Percentiles rank a stretch among this genome's conserved stretches.
Evolutionary conservation across 2,888 invertebrate genomes (phyloP).

Genomic region (Reticulitermes lucifugus): DNA sequence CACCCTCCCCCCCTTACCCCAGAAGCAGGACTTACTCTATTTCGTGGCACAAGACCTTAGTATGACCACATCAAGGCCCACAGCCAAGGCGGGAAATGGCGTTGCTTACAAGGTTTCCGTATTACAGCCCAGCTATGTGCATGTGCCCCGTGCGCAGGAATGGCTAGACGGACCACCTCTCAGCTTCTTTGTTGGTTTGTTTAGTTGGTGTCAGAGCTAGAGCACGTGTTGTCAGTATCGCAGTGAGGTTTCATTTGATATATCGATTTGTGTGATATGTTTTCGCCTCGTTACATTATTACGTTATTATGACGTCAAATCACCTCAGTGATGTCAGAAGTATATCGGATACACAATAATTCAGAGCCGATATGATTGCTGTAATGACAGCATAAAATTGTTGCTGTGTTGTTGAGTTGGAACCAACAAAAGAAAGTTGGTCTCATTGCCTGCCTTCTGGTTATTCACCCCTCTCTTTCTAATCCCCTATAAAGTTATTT

Average conservation of each 20-base stretch:
- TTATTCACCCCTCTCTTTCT: background rate
- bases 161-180: background rate
- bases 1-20: too few relatives aligned
- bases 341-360: too few relatives aligned
- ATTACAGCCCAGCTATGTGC: background rate
- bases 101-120: background rate
- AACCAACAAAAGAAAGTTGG: background rate
- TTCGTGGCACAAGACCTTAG: too few relatives aligned
- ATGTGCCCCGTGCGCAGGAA: background rate
- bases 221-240: too few relatives aligned
- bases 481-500: slow-evolving; percentile 27
- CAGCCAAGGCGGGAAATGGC: background rate
- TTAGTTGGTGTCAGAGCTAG: too few relatives aligned
- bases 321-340: too few relatives aligned
- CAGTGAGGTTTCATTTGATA: too few relatives aligned
- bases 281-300: too few relatives aligned
- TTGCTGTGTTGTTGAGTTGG: background rate
- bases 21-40: too few relatives aligned
- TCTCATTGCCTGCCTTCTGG: background rate
- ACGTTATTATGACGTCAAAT: too few relatives aligned
- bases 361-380: background rate
- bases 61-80: background rate
- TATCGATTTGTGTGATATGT: too few relatives aligned
- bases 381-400: background rate
- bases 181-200: too few relatives aligned